Evolutionary conservation across 2,797 vertebrate species (phyloP), one percentile per base, ranked within the genome.

Genomic region (Peromyscus aztecus): DNA sequence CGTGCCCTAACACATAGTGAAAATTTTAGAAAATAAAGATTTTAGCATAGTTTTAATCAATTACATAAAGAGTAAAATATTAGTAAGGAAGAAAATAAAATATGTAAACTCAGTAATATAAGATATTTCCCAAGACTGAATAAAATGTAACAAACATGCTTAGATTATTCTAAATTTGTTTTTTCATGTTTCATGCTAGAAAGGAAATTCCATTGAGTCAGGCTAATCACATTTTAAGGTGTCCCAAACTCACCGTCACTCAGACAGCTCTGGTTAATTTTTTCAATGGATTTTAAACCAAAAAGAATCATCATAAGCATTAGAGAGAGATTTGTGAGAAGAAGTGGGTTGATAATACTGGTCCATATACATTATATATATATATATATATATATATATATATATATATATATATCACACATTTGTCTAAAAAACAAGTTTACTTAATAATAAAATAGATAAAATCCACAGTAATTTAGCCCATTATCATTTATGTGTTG

Each of bases 151-250:
- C n/a, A 21, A 89, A 21, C 82, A 73, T 83, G 1, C 73, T 92
- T 43, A 46, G 13, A 89, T 92, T 61, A 94, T 12, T 8, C 43
- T 91, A 46, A 89, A 90, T 76, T 75, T 67, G 23, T 94, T 59
- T 91, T 82, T 46, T 81, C 43, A 78, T 52, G 23, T 59, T 96
- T 97, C 52, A 88, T 90, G 52, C 65, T 94, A 73, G 76, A 88
- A 93, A 90, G 11, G 37, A 85, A 94, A 82, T 73, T 21, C 0
- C 80, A 75, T 80, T 69, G 85, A 27, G 13, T 80, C n/a, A 95
- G 5, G 86, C 2, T 86, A 77, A 82, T 82, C 23, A 83, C 21
- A 76, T 40, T 92, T 94, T 83, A 91, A 86, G 29, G 63, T 82
- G 3, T 4, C 31, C 11, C 43, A 34, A 67, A 67, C 43, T 67